Base-by-base conservation (phyloP, 1,140 invertebrate genomes). In the Cydia splendana region DNA sequence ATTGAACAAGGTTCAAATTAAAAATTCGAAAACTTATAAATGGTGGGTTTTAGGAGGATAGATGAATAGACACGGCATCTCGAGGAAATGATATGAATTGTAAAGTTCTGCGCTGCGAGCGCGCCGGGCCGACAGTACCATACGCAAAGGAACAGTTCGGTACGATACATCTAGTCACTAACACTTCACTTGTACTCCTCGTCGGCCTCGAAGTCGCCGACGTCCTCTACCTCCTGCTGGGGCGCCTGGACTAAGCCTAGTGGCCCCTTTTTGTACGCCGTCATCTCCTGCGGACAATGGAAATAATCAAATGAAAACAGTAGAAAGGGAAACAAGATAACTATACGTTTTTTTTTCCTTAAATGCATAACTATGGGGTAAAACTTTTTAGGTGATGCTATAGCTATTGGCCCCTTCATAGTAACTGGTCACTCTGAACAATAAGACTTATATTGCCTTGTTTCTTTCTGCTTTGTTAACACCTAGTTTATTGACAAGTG, bases 211-310 rank as follows among this genome's bases (percentile, higher is more conserved):
- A 84, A 90, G 2, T 94, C 93, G 0, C 80, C 89, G 75, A 94
- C 94, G 13, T 93, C 91, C 15, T 94, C 93, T 6, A 93, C 93
- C 75, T 95, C 95, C 78, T 95, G 95, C 82, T 95, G 95, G 75
- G 93, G 93, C 78, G 93, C 92, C 81, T 94, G 91, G 79, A 90
- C 89, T 82, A 90, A 87, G 78, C 86, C 90, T 86, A 92, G 87
- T 77, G 90, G 94, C 83, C 95, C 96, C 92, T 96, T 96, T 93
- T 97, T 97, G 93, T 97, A 97, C 73, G 96, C 96, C 79, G 96
- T 96, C 96, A 96, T 96, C 93, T 96, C 96, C 95, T 96, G 83
- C 48, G 87, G 87, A 57, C 75, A 76, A 3, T 62, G 2, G 13
- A 48, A 48, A 48, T 48, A 13, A 48, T 48, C 12, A 13, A 48